phyloP scores from a whole-genome alignment of 2,888 invertebrate genomes.

The Phaonia tiefii region DNA sequence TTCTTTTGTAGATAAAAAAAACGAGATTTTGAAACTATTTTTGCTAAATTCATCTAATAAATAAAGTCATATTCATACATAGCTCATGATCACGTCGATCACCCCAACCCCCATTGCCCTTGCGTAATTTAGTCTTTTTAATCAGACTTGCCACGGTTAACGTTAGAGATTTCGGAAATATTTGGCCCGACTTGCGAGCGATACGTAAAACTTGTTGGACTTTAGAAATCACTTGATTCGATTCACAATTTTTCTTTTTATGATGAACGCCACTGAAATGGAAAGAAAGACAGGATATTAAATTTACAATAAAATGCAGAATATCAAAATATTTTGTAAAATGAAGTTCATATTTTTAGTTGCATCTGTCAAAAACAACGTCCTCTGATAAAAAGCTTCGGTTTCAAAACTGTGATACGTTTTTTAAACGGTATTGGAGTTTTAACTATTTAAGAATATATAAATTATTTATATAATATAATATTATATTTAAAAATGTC shows the following conservation, averaged over 20 bases:
- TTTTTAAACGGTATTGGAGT: too few relatives aligned
- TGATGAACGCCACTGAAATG: conserved; percentile 95
- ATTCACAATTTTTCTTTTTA: conserved; percentile 94
- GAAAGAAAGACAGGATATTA: too few relatives aligned
- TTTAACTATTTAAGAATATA: too few relatives aligned
- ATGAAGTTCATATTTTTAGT: too few relatives aligned
- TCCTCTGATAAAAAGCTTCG: too few relatives aligned
- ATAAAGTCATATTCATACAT: conserved; percentile 87
- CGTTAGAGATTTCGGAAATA: conserved; percentile 87
- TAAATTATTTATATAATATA: too few relatives aligned
- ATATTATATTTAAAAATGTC: too few relatives aligned
- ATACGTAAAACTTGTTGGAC: conserved; percentile 89
- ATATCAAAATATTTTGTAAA: too few relatives aligned
- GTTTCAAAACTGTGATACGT: too few relatives aligned
- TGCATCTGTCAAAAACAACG: too few relatives aligned
- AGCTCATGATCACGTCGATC: conserved; percentile 91
- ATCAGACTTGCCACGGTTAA: conserved; percentile 85
- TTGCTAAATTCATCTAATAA: conserved; percentile 71
- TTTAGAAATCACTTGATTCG: conserved; percentile 91
- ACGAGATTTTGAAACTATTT: conserved; percentile 43
- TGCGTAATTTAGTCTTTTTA: conserved; percentile 88
- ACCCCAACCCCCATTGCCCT: conserved; percentile 99
- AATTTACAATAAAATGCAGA: too few relatives aligned
- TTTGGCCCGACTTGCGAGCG: conserved; percentile 84
- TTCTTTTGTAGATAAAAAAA: conserved; percentile 36